Evolutionary conservation across 2,797 vertebrate species (phyloP), one percentile per base, ranked within the genome.

Genomic region (Capromys pilorides): DNA sequence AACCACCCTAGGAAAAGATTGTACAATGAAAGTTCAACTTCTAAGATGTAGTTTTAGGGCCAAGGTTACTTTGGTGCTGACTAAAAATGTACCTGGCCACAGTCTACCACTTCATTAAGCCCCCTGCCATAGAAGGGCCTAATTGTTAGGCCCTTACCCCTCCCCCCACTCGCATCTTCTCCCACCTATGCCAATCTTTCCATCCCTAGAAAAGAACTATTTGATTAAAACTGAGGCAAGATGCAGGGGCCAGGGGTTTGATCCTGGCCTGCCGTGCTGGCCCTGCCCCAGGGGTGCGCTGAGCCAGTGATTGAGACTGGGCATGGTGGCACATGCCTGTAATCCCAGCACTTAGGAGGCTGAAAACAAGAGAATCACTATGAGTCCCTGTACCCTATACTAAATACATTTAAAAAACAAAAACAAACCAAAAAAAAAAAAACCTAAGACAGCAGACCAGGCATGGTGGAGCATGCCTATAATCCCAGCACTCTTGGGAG

Each of bases 1-100:
- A 95, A 93, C 57, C 54, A 36, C 36, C 33, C 36, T 95, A 81
- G 54, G 93, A 90, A 95, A 95, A 96, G 69, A 81, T 8, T n/a
- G 61, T 31, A 92, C 93, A 78, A 51, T 90, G 79, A 71, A 92
- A 90, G 67, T 87, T 83, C 28, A 64, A 10, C 90, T 59, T 82
- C 69, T 61, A 86, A 88, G 66, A 79, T 49, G 39, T 26, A 73
- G 2, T 33, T 36, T 78, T 85, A 67, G 64, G 88, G 73, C 85
- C 73, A 57, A 85, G 91, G 81, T 73, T 77, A 36, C 77, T 54
- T 81, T 2, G 86, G 49, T 93, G 90, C 54, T 64, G 41, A 64
- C 62, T 88, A n/a, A n/a, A 69, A 84, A 22, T 41, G 54, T 64
- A 89, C 39, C 67, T 92, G 93, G 61, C 18, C 82, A 94, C 22